phyloP scores from a whole-genome alignment of 2,888 invertebrate species.

The Stenodera caucasica region DNA sequence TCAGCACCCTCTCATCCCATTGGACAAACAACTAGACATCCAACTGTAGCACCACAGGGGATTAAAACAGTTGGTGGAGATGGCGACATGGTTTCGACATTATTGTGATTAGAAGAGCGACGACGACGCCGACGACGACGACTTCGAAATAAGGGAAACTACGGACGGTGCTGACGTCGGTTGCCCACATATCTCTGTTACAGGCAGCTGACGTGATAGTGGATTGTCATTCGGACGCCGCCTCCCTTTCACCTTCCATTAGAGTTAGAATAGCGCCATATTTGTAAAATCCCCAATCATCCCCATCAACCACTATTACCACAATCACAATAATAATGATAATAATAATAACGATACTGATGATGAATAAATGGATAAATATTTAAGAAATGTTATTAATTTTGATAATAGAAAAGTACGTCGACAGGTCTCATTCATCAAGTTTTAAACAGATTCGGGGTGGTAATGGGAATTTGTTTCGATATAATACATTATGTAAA shows the following conservation, averaged over 20 bases:
- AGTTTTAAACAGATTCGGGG: not conserved
- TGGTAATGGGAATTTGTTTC: conserved; percentile 7
- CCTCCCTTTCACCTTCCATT: conserved; percentile 9
- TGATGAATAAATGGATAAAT: not conserved
- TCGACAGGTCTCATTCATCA: conserved; percentile 14
- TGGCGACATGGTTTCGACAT: conserved; percentile 55
- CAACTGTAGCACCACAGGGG: conserved; percentile 46
- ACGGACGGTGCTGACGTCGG: conserved; percentile 48
- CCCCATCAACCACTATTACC: not conserved
- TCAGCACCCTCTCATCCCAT: not conserved
- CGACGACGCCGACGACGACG: conserved; percentile 35
- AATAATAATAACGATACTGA: no score
- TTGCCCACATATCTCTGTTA: conserved; percentile 54
- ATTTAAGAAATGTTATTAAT: not conserved
- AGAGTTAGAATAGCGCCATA: conserved; percentile 1
- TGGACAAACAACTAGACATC: no score
- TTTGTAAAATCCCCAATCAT: not conserved
- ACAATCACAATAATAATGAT: not conserved
- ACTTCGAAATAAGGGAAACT: conserved; percentile 16
- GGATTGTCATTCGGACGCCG: conserved; percentile 17
- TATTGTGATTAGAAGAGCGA: conserved; percentile 50
- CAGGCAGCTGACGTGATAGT: conserved; percentile 39
- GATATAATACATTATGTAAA: conserved; percentile 15
- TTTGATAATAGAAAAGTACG: not conserved
- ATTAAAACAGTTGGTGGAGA: conserved; percentile 49